phyloP scores from a whole-genome alignment of 2,113 vertebrate genomes.

The Mastomys natalensis region DNA sequence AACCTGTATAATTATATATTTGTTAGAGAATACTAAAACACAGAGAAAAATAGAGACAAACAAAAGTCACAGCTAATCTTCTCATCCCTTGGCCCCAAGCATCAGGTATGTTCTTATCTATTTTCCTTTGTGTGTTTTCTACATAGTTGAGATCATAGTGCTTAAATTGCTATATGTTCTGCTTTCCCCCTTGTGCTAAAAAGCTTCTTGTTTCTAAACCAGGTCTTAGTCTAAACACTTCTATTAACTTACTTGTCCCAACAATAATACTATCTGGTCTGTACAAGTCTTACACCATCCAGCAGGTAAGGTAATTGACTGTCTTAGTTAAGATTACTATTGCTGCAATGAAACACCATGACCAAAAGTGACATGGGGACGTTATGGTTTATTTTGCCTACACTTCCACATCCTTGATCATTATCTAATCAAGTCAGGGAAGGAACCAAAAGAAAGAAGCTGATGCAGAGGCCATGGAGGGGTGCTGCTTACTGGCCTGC shows the following conservation, averaged over 20 bases:
- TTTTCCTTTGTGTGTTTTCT: conserved; percentile 36
- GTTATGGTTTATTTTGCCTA: neutral
- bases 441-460: neutral
- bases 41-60: conserved; percentile 24
- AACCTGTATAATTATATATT: neutral
- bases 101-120: neutral
- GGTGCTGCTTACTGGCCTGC: neutral
- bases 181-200: neutral
- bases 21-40: neutral
- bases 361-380: neutral
- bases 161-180: neutral
- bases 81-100: neutral
- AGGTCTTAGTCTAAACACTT: conserved; percentile 6
- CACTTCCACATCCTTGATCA: neutral
- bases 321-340: neutral
- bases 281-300: neutral
- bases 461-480: neutral
- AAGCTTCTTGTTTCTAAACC: neutral
- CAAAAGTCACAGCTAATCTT: conserved; percentile 12
- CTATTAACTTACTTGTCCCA: conserved; percentile 5
- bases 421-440: neutral
- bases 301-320: neutral
- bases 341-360: neutral
- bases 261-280: neutral
- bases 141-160: neutral